Evolutionary conservation across 2,113 vertebrate species (phyloP), one percentile per base, ranked within the genome.

Genomic region (Rhynchomys soricoides): DNA sequence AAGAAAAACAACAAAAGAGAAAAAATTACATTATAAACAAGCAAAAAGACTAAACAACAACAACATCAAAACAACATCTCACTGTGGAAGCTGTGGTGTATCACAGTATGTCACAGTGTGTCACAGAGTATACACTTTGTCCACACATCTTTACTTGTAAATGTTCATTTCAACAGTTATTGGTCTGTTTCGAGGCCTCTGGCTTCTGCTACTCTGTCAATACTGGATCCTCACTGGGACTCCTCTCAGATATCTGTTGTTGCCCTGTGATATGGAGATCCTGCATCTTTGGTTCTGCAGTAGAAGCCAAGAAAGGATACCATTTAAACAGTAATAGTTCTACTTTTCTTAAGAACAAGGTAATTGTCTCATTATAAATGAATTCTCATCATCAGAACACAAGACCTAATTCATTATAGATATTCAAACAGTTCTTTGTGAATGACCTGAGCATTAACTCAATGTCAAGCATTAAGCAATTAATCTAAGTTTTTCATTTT

Each of bases 361-460:
- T 68, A 3, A 16, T 9, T 95, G 40, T 62, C 26, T 86, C 73
- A 92, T 74, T 66, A 64, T 19, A 22, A 52, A 82, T 59, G 8
- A 86, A 96, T 71, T 87, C 31, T 57, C 12, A 68, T 31, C n/a
- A 26, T 55, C 55, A 75, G 48, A 86, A 22, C 29, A 79, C 48
- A 92, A 90, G 90, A n/a, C 2, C 17, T 50, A 94, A 37, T 26
- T 90, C 10, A 82, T 8, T 62, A 1, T 57, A 68, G 86, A 55
- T 78, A 37, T 12, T 48, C 12, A 11, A 87, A 83, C 34, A 85
- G 52, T 90, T 92, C 75, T 92, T 55, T 55, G 5, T 94, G 24
- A 94, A 87, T 92, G 52, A 92, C 83, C 16, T 74, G 79, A 94
- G 43, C 37, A 92, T 4, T 93, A 86, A 75, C n/a, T 93, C 37